Base-by-base conservation (phyloP, 2,797 vertebrate species). In the Anableps anableps region DNA sequence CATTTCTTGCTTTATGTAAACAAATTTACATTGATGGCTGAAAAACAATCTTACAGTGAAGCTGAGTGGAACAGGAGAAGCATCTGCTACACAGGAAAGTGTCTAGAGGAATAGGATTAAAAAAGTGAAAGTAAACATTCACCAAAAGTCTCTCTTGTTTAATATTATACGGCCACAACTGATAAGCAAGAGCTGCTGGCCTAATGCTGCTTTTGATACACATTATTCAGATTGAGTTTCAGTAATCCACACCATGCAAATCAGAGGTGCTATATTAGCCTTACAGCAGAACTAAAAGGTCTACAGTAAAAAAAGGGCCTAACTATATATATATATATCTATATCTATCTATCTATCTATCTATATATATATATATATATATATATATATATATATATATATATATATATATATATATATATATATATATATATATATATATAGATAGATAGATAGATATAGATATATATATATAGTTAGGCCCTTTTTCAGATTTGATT, bases 211-310 rank as follows among this genome's bases (percentile, higher is more conserved):
- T 64, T 75, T 5, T 38, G 6, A 43, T 43, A 6, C 29, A 53
- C 29, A 73, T 16, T 76, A 64, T 84, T 80, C 60, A 5, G 13
- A 29, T n/a, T 81, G 45, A 3, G 36, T 72, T 66, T 62, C 1
- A 75, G 36, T 62, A 80, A 43, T 26, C 2, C 31, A 48, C 14
- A 68, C 13, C 0, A 36, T 2, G 23, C 64, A 68, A 41, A 68
- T 68, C 19, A 23, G 21, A 71, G 10, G 10, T 1, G 3, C 43
- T 31, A 8, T 29, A 29, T 48, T 48, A 72, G 43, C 26, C 29
- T 31, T 29, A 72, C 16, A 72, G 43, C 26, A 48, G 64, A 68
- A 68, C 6, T 38, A 64, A 66, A 36, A 74, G 21, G 26, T n/a
- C n/a, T 0, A 0, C 36, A 43, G n/a, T 36, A 76, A 53, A 62